Conservation (phyloP, 1,140 invertebrate genomes). For the Anadara kagoshimensis region DNA sequence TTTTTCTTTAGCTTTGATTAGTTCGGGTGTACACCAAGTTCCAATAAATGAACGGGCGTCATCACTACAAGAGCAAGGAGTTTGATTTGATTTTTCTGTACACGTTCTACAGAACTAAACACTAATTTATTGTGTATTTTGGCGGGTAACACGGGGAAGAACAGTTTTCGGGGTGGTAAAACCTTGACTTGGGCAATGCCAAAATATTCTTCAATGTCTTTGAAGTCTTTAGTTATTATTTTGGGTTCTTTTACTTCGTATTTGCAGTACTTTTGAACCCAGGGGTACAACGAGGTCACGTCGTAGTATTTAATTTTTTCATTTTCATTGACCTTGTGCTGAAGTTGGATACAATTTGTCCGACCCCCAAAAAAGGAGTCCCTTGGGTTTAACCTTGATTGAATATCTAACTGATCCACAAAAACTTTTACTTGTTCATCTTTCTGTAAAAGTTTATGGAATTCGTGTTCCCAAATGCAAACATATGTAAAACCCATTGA, state of each 20-base stretch:
- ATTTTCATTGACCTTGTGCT: slow-evolving; percentile 32
- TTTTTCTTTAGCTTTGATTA: slow-evolving; percentile 9
- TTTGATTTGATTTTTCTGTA: neutral
- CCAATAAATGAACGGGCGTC: slow-evolving; percentile 4
- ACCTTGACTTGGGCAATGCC: slow-evolving; percentile 18
- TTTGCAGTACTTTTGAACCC: slow-evolving; percentile 13
- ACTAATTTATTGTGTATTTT: slow-evolving; percentile 10
- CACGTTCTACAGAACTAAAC: slow-evolving; percentile 14
- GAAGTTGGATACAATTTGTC: slow-evolving; percentile 61
- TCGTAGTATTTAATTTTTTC: neutral
- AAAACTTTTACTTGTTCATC: slow-evolving; percentile 15
- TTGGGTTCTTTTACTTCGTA: slow-evolving; percentile 1
- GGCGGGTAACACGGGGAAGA: slow-evolving; percentile 13
- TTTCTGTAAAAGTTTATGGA: slow-evolving; percentile 25
- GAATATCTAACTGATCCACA: slow-evolving; percentile 28
- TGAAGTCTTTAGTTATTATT: slow-evolving; percentile 20
- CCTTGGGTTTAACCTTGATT: slow-evolving; percentile 40
- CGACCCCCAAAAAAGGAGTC: slow-evolving; percentile 69
- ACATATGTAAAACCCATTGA: slow-evolving; percentile 30
- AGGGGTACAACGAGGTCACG: slow-evolving; percentile 18
- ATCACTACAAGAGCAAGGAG: neutral
- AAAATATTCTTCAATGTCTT: neutral
- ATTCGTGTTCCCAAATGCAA: slow-evolving; percentile 49
- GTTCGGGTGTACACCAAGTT: neutral
- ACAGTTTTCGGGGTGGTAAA: neutral